Base-by-base conservation (phyloP, 2,888 invertebrate species). In the Cephalotes varians region DNA sequence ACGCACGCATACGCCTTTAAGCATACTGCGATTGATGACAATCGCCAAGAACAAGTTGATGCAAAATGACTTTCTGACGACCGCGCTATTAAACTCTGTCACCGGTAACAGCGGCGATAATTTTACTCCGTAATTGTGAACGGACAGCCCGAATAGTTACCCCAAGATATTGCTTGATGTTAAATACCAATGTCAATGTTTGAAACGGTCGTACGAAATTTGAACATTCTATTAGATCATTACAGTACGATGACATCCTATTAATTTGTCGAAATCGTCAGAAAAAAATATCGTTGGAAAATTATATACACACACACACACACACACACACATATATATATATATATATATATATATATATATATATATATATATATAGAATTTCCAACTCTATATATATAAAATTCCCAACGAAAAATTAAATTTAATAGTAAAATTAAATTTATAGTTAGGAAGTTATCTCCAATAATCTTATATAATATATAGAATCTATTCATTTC, bases 1-100 rank as follows among this genome's bases (percentile, higher is more conserved):
- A 62, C 40, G 25, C 37, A 37, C 10, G 12, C 25, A n/a, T 28
- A 44, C 21, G 21, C 54, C 54, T 67, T 40, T 56, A 67, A 67
- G 44, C 21, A 28, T 2, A 40, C n/a, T 21, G 40, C 67, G 67
- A 77, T 77, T 67, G 67, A 77, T 77, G 77, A 67, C 40, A 54
- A 65, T 56, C 18, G 31, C 77, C 67, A 67, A 44, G 54, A 77
- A 77, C 40, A 67, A 77, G 77, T 67, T 77, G 67, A 67, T 77
- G 56, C 77, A 77, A 77, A 77, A 77, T 67, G 44, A 40, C 21
- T 54, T 67, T 56, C 77, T 77, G 67, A 77, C 67, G 44, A 77
- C 31, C 77, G 15, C 54, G 40, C 44, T 44, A 67, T 77, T 77
- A 77, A 77, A 77, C 54, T 67, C 67, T 67, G 77, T 77, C 77